Evolutionary conservation across 30 jellyfish, hydroid and myxozoan genomes (phyloP), one percentile per base, ranked within the genome.

Genomic region (Cassiopea andromeda): DNA sequence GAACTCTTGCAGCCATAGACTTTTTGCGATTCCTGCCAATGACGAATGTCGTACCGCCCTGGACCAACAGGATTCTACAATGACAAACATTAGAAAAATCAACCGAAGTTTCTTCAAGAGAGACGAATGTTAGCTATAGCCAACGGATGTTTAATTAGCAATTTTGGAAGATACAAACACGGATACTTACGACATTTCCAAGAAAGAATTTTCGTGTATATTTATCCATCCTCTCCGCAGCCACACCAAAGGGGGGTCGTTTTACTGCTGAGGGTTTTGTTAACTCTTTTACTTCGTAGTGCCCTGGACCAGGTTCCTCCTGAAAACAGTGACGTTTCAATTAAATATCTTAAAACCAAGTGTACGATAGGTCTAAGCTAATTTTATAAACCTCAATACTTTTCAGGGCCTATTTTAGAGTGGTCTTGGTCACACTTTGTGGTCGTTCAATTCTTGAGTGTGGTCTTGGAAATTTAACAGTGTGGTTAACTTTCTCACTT

Each of bases 241-340:
- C 89, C 19, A 97, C 68, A 16, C 99, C 99, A 57, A 96, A 96
- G 1, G 99, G 96, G 1, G 99, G 99, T 50, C 98, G 91, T 47
- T 90, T 75, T 12, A 81, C 59, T 5, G 98, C 69, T 3, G 17
- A 69, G 18, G 97, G 95, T 64, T 96, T 90, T 43, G 78, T 85
- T 60, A 60, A 57, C 16, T 76, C 73, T 68, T 84, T 88, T 15
- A 79, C 93, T 64, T 92, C 99, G 77, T 96, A 96, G 27, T 81
- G 86, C 6, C 99, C 99, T 0, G 99, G 99, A 14, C 98, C 99
- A 3, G 99, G 99, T 69, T 96, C 99, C 0, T 83, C 97, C 99
- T 96, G 83, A 10, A 54, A 54, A 10, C 12, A 54, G 12, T 54
- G 64, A 54, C 0, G 7, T 54, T 0, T 54, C 12, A 10, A 3